A percentile compares a stretch with the other conserved stretches of the same genome.
Evolutionary conservation across 2,888 invertebrate species (phyloP).

Genomic region (Diabrotica balteata): DNA sequence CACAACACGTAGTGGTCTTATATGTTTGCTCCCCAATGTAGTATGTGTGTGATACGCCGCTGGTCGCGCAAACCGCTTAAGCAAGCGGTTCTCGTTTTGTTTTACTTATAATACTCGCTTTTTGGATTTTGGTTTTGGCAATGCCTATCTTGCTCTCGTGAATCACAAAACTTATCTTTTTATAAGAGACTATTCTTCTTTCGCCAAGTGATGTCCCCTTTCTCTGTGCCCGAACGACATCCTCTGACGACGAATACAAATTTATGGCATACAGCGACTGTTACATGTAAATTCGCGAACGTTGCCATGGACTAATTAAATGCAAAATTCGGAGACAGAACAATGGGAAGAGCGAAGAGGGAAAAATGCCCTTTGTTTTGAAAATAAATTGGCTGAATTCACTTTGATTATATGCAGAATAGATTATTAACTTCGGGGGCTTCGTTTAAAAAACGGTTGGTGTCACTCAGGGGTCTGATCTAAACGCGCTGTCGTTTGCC

Average conservation of each 20-base stretch:
- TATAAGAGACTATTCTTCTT: constrained; percentile 47
- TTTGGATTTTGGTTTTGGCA: constrained; percentile 51
- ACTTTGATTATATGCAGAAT: constrained; percentile 28
- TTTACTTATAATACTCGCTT: constrained; percentile 47
- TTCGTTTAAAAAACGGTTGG: neutral
- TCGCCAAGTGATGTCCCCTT: constrained; percentile 40
- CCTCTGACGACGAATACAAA: constrained; percentile 33
- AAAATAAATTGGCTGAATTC: constrained; percentile 15
- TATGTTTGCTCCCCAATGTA: too few species aligned
- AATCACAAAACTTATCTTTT: constrained; percentile 51
- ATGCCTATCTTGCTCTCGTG: constrained; percentile 48
- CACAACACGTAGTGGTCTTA: too few species aligned
- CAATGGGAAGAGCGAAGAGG: constrained; percentile 5
- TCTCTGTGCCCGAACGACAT: constrained; percentile 27
- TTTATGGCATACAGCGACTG: constrained; percentile 46
- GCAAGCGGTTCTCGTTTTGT: constrained; percentile 38
- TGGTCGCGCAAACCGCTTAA: too few species aligned
- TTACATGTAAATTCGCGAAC: constrained; percentile 48
- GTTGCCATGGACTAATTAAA: constrained; percentile 43
- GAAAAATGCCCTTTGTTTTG: constrained; percentile 26
- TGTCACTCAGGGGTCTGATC: constrained; percentile 1
- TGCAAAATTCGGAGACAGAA: constrained; percentile 39
- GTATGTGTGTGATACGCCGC: too few species aligned
- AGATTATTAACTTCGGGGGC: constrained; percentile 11
- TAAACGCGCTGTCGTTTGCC: neutral